Base-by-base conservation (phyloP, 2,113 vertebrate species). In the Lepisosteus oculatus region DNA sequence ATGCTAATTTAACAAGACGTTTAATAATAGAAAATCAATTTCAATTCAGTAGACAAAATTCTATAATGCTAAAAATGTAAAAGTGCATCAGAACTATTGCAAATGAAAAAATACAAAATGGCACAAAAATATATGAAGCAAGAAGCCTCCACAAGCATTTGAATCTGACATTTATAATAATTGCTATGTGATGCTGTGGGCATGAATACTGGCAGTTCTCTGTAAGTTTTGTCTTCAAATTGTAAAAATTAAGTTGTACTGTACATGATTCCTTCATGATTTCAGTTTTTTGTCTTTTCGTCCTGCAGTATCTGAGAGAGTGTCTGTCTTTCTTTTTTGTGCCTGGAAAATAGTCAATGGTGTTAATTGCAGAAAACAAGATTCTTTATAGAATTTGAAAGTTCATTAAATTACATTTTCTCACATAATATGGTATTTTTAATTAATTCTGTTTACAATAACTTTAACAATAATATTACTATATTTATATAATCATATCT, bases 261-360 rank as follows among this genome's bases (percentile, higher is more conserved):
- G 8, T 13, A 12, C 62, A 14, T 15, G 43, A 17, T 14, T 9
- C 47, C 72, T 80, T 94, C 86, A 95, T 0, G 92, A 87, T 84
- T 93, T 94, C 72, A 88, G 85, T 88, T 94, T 95, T 82, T 96
- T 96, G 68, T 95, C 94, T 74, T 94, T 96, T 82, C 92, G 92
- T 65, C 87, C 90, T 78, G 89, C 87, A 71, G 78, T 85, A 74
- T 96, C 95, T 77, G 90, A 8, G 55, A 86, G 77, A 79, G 86
- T 71, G 75, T 96, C 93, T 72, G 92, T 91, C 89, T 95, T 95
- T 80, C 94, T 90, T 85, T 95, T 95, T 74, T 93, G 90, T 76
- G 93, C 91, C 94, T 95, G 80, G 75, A 85, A 85, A 76, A 29
- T 29, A 29, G 29, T 29, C 1, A 29, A 29, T 29, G 29, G 29